Conservation (phyloP, 2,113 vertebrate species). For the Megaceryle maxima region DNA sequence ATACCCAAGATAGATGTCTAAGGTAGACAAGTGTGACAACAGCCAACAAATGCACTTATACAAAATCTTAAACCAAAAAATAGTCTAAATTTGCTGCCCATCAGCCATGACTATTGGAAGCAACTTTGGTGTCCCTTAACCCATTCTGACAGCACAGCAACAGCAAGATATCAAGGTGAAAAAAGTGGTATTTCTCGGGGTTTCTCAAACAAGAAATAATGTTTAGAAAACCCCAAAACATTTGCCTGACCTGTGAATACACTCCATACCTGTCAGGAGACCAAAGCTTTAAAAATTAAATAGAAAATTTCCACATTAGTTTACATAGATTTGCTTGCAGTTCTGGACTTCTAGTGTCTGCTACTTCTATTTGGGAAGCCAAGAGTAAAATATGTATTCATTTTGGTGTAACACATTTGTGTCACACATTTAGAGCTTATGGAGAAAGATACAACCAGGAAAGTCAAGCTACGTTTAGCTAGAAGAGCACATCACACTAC, state of each 20-base stretch:
- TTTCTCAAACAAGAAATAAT: not conserved
- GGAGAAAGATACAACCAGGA: not conserved
- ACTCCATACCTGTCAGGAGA: not conserved
- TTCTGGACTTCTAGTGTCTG: not conserved
- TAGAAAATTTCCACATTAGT: not conserved
- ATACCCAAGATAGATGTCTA: not conserved
- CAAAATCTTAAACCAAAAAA: not conserved
- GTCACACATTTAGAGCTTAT: not conserved
- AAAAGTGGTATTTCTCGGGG: not conserved
- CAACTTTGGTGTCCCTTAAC: not conserved
- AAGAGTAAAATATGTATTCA: not conserved
- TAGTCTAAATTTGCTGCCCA: not conserved
- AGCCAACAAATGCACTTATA: not conserved
- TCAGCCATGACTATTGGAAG: not conserved
- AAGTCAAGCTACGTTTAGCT: not conserved
- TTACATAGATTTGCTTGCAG: not conserved
- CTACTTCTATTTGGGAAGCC: not conserved
- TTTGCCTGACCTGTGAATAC: not conserved
- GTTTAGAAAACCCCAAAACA: not conserved
- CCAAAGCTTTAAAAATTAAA: not conserved
- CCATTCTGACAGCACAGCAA: not conserved
- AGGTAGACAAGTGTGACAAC: not conserved
- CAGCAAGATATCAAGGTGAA: not conserved
- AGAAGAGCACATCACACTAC: rapidly evolving
- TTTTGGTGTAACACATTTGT: not conserved